Percentiles rank a stretch among this genome's conserved stretches.
Evolutionary conservation across 1,140 invertebrate genomes (phyloP).

Genomic region (Drosophila repleta): DNA sequence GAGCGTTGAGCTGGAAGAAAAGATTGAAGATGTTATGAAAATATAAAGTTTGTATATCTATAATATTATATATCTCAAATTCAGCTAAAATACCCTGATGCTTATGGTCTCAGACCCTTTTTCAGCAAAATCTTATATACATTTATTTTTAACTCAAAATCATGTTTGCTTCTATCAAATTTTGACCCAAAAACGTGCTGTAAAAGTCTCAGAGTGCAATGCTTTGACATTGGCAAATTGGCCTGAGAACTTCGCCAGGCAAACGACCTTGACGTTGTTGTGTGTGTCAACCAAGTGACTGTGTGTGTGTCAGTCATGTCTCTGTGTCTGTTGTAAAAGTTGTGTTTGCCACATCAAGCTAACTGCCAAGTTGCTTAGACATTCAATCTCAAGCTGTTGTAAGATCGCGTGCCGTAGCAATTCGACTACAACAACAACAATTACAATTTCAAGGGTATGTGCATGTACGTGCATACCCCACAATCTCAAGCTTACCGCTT

Average conservation of each 20-base stretch:
- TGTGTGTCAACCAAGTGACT: conserved; percentile 34
- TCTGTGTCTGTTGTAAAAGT: conserved; percentile 1
- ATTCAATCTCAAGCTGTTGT: conserved; percentile 33
- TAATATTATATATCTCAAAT: too few species aligned
- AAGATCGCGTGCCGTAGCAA: conserved; percentile 61
- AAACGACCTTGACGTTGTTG: conserved; percentile 59
- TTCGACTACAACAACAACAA: conserved; percentile 43
- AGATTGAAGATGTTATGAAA: background rate
- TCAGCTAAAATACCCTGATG: too few species aligned
- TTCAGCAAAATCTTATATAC: background rate
- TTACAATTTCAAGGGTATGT: conserved; percentile 28
- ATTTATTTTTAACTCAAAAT: background rate
- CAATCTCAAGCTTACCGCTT: conserved; percentile 88
- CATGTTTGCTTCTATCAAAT: background rate
- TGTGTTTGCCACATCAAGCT: conserved; percentile 30
- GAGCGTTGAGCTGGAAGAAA: conserved; percentile 80
- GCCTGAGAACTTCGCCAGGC: conserved; percentile 64
- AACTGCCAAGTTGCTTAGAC: conserved; percentile 31
- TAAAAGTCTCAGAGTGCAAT: conserved; percentile 44
- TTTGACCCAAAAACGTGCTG: conserved; percentile 17
- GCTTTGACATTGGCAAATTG: conserved; percentile 77
- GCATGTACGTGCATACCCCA: conserved; percentile 8
- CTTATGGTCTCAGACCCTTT: too few species aligned
- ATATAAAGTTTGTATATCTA: background rate
- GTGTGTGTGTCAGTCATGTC: conserved; percentile 15